A percentile compares a stretch with the other conserved stretches of the same genome.
phyloP scores from a whole-genome alignment of 2,113 vertebrate species.

The Scalopus aquaticus region DNA sequence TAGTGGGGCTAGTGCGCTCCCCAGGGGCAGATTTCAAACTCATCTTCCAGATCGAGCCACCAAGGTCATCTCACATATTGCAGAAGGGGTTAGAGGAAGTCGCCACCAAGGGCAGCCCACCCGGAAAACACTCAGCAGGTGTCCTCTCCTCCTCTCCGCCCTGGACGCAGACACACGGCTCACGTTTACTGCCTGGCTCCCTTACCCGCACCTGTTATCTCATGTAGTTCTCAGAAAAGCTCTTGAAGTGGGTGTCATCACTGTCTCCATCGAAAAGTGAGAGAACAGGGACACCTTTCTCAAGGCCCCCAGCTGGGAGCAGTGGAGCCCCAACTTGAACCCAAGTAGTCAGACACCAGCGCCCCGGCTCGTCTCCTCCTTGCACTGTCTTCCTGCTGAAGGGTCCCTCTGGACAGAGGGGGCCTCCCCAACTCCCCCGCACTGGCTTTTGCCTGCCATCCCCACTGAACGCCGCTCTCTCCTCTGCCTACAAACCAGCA shows the following conservation, averaged over 20 bases:
- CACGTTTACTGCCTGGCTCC: no score
- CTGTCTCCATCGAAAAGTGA: neutral
- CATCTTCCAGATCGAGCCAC: neutral
- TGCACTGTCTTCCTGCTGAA: neutral
- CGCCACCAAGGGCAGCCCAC: accelerated
- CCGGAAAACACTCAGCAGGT: neutral
- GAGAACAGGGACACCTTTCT: neutral
- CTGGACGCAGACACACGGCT: neutral
- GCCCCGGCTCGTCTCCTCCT: neutral
- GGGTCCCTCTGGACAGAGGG: neutral
- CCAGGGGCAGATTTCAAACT: neutral
- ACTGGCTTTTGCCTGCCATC: neutral
- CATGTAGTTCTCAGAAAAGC: neutral
- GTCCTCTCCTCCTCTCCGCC: neutral
- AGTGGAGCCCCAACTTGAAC: neutral
- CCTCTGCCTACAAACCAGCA: neutral
- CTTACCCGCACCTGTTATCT: neutral
- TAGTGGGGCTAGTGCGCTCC: neutral
- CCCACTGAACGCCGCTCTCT: neutral
- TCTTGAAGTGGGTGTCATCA: neutral
- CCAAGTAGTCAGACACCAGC: neutral
- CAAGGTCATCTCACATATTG: neutral
- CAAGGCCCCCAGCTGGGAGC: neutral
- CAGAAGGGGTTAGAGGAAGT: accelerated
- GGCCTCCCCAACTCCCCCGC: neutral